Evolutionary conservation across 2,797 vertebrate genomes (phyloP).

Genomic region (Semotilus atromaculatus): DNA sequence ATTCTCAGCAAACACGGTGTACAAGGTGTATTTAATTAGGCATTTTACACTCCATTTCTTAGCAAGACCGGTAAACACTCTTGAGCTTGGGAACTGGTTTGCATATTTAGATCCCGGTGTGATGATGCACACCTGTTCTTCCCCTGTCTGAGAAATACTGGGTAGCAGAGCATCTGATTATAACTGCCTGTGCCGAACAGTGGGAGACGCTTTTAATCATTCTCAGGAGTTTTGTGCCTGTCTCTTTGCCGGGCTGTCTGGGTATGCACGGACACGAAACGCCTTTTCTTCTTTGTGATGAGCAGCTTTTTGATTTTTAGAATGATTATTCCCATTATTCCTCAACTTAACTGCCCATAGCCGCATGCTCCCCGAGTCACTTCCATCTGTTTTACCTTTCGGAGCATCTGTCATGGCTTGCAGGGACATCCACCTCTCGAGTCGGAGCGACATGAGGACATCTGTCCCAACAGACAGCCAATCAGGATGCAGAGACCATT

Average conservation of each 20-base stretch:
- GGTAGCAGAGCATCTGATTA: constrained; percentile 46
- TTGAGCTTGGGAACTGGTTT: constrained; percentile 45
- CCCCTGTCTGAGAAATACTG: constrained; percentile 51
- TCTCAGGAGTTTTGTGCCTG: constrained; percentile 43
- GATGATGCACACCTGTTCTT: constrained; percentile 56
- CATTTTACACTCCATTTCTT: constrained; percentile 65
- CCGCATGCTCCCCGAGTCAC: constrained; percentile 63
- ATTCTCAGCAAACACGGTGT: constrained; percentile 58
- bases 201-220: constrained; percentile 60
- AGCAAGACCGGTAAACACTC: constrained; percentile 54
- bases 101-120: constrained; percentile 47
- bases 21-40: constrained; percentile 62
- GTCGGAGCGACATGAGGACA: constrained; percentile 79
- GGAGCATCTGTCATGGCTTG: constrained; percentile 83
- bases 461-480: constrained; percentile 83
- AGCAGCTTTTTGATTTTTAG: constrained; percentile 49
- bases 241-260: constrained; percentile 53
- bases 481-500: constrained; percentile 77
- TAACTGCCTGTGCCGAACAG: constrained; percentile 32
- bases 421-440: constrained; percentile 79
- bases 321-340: constrained; percentile 74
- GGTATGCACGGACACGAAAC: constrained; percentile 25
- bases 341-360: constrained; percentile 69
- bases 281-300: constrained; percentile 20
- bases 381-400: constrained; percentile 85